These are phyloP conservation scores for Zosterops hypoxanthus DNA, from an alignment of 2,113 vertebrate species.

Conservation along the genomic window DNA sequence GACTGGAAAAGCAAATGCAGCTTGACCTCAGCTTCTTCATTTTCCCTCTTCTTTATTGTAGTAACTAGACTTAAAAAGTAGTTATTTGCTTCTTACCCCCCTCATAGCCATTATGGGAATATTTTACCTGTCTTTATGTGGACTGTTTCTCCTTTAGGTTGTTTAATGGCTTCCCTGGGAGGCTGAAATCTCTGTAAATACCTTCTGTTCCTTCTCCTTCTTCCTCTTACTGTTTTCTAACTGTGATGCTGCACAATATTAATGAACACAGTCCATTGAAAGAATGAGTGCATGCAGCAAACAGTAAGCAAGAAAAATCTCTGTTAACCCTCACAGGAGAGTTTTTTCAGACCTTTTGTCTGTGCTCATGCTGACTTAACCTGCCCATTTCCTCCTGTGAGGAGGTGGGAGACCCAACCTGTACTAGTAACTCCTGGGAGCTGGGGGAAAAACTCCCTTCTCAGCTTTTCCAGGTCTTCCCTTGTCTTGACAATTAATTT, in stretches of 20 bases:
- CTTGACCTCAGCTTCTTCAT: neutral
- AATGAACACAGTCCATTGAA: neutral
- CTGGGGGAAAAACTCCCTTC: neutral
- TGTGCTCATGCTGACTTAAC: neutral
- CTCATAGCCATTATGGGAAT: neutral
- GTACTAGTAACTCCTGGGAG: neutral
- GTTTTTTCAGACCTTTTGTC: neutral
- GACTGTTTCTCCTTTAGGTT: neutral
- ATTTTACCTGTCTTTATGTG: neutral
- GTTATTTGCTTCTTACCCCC: neutral
- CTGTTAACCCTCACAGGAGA: neutral
- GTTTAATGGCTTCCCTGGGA: neutral
- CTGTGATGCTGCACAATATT: neutral
- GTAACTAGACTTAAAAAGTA: neutral
- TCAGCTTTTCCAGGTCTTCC: neutral
- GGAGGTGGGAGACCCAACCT: accelerated
- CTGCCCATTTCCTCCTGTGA: neutral
- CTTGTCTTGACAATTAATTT: neutral
- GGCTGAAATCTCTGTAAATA: neutral
- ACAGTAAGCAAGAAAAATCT: neutral
- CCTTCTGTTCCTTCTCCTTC: neutral
- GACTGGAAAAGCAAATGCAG: neutral
- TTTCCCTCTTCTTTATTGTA: neutral
- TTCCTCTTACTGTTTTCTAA: neutral
- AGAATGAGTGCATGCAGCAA: neutral